A percentile compares a stretch with the other conserved stretches of the same genome.
These are phyloP conservation scores for Halichondria panicea DNA, from an alignment of 37 sponge, comb jelly and placozoan species.

Conservation along the genomic window DNA sequence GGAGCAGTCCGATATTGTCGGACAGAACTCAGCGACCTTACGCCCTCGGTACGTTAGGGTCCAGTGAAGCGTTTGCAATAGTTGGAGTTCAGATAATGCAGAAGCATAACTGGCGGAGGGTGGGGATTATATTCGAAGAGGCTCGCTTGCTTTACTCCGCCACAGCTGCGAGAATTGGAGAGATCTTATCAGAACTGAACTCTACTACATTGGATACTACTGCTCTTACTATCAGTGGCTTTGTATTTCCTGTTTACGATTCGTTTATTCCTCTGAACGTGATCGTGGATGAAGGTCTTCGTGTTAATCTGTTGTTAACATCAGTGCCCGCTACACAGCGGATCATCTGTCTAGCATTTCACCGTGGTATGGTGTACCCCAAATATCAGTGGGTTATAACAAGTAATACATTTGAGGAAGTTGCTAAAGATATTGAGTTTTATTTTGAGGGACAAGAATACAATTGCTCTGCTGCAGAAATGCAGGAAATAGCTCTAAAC, in stretches of 20 bases:
- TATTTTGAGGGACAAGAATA: background rate
- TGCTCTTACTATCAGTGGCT: no score
- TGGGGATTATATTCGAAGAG: background rate
- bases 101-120: background rate
- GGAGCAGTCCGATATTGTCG: slow-evolving; percentile 1
- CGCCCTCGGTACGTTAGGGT: slow-evolving; percentile 4
- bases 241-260: background rate
- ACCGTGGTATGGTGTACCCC: background rate
- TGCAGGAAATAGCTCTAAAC: background rate
- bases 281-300: background rate
- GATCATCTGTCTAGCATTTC: slow-evolving; percentile 12
- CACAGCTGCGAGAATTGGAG: background rate
- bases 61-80: background rate
- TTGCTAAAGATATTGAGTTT: background rate
- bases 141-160: background rate
- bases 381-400: slow-evolving; percentile 2
- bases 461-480: background rate
- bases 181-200: background rate
- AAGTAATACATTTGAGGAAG: background rate
- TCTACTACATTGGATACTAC: no score
- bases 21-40: background rate
- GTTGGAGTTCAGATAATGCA: background rate
- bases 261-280: background rate
- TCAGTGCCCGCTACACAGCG: background rate
- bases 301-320: background rate